Percentiles rank a stretch among this genome's conserved stretches.
These are phyloP conservation scores for Pseudomyrmex pallidus DNA, from an alignment of 1,140 invertebrate genomes.

Conservation along the genomic window DNA sequence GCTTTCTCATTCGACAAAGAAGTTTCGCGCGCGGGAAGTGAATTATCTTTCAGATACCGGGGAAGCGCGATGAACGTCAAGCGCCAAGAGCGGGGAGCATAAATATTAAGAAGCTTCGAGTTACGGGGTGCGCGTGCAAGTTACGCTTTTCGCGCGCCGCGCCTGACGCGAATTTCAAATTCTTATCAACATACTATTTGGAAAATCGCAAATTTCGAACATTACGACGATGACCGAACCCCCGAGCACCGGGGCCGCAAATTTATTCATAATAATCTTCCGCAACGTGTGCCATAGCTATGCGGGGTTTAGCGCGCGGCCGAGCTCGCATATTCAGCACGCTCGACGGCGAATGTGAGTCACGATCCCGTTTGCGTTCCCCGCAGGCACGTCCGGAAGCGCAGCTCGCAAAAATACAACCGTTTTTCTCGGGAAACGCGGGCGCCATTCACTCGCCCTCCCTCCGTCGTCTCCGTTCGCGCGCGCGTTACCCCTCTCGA, in stretches of 20 bases:
- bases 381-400: slow-evolving; percentile 37
- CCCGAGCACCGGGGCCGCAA: neutral
- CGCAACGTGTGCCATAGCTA: neutral
- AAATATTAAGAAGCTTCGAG: slow-evolving; percentile 5
- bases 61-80: no score
- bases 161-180: slow-evolving; percentile 39
- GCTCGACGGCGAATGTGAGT: slow-evolving; percentile 27
- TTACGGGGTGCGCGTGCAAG: slow-evolving; percentile 2
- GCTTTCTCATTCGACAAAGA: slow-evolving; percentile 1
- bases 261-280: slow-evolving; percentile 59
- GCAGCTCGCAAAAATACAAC: slow-evolving; percentile 46
- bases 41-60: neutral
- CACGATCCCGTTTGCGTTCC: slow-evolving; percentile 50
- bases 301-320: neutral
- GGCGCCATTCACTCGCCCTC: no score
- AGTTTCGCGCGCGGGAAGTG: neutral
- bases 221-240: slow-evolving; percentile 5
- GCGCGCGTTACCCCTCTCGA: neutral
- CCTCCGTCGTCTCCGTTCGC: neutral
- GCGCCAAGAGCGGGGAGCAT: neutral
- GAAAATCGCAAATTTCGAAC: slow-evolving; percentile 42
- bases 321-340: slow-evolving; percentile 31
- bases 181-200: slow-evolving; percentile 58
- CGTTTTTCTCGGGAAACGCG: slow-evolving; percentile 24
- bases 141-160: neutral